Evolutionary conservation across 2,888 invertebrate species (phyloP), one percentile per base, ranked within the genome.

Genomic region (Nymphalis c-album): DNA sequence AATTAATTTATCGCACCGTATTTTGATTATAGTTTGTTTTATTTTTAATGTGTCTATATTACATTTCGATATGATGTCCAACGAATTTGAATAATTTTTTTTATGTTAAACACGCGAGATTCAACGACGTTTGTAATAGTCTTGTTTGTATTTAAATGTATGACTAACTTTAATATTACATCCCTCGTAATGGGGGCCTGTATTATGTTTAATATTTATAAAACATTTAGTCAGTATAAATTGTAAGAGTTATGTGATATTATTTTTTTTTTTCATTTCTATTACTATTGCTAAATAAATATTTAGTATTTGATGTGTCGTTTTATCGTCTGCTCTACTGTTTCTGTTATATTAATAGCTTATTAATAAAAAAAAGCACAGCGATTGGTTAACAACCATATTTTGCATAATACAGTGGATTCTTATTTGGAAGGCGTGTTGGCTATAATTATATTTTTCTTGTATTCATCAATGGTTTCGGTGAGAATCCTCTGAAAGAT

Each of bases 171-270:
- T 69, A 69, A 48, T 13, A 48, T 53, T 67, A 62, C 45, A 62
- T 65, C 55, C 65, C 22, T 65, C 63, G 22, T 51, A n/a, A 62
- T 63, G 48, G 45, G 60, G 63, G 63, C 26, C 59, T 60, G 70
- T 71, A 61, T 66, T 66, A 69, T 65, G 53, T 69, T 40, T 73
- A 65, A 68, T 72, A 74, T 73, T 74, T 75, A 71, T 73, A 72
- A 74, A 75, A 74, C 73, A 74, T 77, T 79, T 78, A 84, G 83
- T 82, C 79, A 82, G 76, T 79, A 80, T 85, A 79, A 82, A 84
- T 83, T 83, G 78, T 88, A 87, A 84, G 81, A 81, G 84, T 79
- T 87, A 84, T 89, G 89, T 89, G 89, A 89, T 89, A 89, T 88
- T 86, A n/a, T 85, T 79, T 77, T 55, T 47, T 57, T 65, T 85